Evolutionary conservation across 2,113 vertebrate species (phyloP).

Genomic region (Hemicordylus capensis): DNA sequence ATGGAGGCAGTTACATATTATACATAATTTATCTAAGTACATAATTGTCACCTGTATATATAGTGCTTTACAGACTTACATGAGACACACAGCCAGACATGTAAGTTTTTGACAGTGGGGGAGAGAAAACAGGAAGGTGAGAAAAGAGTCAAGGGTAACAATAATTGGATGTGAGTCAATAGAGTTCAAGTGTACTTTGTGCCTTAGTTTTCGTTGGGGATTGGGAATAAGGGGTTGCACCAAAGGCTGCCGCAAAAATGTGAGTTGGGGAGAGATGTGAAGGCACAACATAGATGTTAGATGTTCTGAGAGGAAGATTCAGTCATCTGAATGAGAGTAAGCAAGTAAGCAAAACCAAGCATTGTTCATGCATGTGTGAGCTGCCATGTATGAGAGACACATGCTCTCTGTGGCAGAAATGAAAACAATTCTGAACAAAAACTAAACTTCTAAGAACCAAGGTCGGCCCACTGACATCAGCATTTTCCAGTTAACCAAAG

Average conservation of each 20-base stretch:
- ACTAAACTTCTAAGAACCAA: background rate
- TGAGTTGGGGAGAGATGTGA: no score
- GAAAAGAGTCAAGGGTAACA: no score
- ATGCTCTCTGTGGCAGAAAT: background rate
- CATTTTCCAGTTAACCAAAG: background rate
- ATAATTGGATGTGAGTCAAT: background rate
- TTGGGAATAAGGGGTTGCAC: background rate
- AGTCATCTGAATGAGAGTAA: background rate
- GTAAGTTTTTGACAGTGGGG: background rate
- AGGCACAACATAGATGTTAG: background rate
- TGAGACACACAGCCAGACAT: background rate
- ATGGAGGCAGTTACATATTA: background rate
- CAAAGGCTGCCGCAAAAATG: background rate
- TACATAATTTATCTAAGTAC: background rate
- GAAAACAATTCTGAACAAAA: background rate
- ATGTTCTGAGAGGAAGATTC: background rate
- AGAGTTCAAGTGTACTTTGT: background rate
- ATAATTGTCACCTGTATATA: background rate
- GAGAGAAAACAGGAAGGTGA: no score
- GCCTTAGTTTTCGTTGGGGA: background rate
- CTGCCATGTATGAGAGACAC: background rate
- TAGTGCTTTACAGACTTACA: background rate
- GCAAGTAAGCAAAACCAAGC: background rate
- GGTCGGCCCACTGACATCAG: background rate
- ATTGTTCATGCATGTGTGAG: background rate